These are phyloP conservation scores for Neopipo cinnamomea DNA, from an alignment of 2,113 vertebrate species.

Conservation along the genomic window DNA sequence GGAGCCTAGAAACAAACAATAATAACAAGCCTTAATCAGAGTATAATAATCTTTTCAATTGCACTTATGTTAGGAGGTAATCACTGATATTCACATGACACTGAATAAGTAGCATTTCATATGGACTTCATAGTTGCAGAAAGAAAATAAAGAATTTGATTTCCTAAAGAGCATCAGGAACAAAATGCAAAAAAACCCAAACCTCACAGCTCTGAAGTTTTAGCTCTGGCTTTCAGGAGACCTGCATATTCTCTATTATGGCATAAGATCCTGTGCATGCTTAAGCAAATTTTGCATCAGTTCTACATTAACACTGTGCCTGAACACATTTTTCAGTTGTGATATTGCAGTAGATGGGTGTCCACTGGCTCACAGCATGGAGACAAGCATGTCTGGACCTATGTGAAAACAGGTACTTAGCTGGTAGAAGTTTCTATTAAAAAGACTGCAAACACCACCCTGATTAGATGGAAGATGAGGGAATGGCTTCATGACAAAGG, in stretches of 20 bases:
- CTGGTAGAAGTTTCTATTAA: neutral
- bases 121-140: conserved; percentile 11
- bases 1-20: conserved; percentile 58
- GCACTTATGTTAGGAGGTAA: conserved; percentile 59
- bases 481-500: neutral
- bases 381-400: neutral
- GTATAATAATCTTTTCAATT: conserved; percentile 53
- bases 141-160: neutral
- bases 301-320: neutral
- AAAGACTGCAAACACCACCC: neutral
- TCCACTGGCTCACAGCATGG: neutral
- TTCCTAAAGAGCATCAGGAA: neutral
- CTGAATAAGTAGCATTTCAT: conserved; percentile 48
- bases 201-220: neutral
- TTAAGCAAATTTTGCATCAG: neutral
- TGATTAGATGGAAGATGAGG: neutral
- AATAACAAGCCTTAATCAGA: conserved; percentile 57
- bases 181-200: conserved; percentile 5
- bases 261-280: neutral
- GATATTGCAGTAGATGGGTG: neutral
- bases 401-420: neutral
- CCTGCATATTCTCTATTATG: neutral
- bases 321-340: neutral
- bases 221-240: neutral
- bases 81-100: conserved; percentile 28